Conservation (phyloP, 2,888 invertebrate species). For the Acholoe squamosa region DNA sequence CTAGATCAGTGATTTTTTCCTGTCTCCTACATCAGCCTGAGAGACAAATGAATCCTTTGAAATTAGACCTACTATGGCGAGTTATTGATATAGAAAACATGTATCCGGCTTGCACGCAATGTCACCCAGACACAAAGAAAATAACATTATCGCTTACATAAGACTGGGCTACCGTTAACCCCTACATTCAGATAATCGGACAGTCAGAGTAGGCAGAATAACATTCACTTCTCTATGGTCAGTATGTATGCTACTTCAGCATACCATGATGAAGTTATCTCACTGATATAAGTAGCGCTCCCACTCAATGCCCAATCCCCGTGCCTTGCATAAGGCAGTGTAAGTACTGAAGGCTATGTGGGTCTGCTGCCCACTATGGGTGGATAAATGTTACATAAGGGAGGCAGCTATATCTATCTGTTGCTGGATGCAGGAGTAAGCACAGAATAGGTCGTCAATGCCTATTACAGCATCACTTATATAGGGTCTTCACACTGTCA, state of each 20-base stretch:
- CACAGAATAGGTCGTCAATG: background rate
- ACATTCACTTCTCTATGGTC: background rate
- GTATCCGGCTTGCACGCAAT: no score
- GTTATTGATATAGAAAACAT: no score
- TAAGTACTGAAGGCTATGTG: background rate
- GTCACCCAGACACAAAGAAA: background rate
- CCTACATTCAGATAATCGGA: background rate
- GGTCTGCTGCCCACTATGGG: background rate
- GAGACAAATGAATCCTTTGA: no score
- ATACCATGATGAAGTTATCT: background rate
- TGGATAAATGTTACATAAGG: background rate
- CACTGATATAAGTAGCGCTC: background rate
- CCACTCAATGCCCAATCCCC: background rate
- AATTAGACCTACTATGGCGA: no score
- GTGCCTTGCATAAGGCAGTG: constrained; percentile 2
- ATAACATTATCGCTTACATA: background rate
- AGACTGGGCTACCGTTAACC: background rate
- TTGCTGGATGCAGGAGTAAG: background rate
- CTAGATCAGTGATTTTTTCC: no score
- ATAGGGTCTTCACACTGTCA: no score
- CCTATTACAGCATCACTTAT: background rate
- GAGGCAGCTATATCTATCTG: constrained; percentile 7
- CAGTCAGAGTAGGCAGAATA: background rate
- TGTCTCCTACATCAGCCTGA: no score
- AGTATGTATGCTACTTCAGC: background rate